Evolutionary conservation across 1,140 invertebrate genomes (phyloP).

Genomic region (Drosophila sp.): DNA sequence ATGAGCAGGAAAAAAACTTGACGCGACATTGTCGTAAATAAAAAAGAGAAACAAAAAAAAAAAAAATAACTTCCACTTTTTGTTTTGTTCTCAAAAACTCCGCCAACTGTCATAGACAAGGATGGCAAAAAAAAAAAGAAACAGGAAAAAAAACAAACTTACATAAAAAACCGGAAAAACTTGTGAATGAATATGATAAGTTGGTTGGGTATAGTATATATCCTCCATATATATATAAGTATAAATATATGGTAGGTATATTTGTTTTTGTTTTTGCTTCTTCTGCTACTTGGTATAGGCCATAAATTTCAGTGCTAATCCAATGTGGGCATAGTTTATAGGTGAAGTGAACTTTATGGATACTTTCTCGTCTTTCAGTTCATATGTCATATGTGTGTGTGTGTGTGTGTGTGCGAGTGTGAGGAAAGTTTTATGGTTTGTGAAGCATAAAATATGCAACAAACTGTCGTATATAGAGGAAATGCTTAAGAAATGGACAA

Average conservation of each 20-base stretch:
- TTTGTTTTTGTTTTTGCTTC: constrained; percentile 16
- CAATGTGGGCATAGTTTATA: constrained; percentile 69
- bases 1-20: constrained; percentile 54
- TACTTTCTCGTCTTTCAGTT: constrained; percentile 49
- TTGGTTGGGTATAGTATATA: constrained; percentile 38
- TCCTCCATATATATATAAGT: not conserved
- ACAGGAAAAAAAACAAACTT: constrained; percentile 1
- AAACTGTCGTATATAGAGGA: constrained; percentile 53
- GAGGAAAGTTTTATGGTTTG: constrained; percentile 68
- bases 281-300: constrained; percentile 40
- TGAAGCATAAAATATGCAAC: constrained; percentile 75
- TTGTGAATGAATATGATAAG: constrained; percentile 80
- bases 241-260: not conserved
- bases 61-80: constrained; percentile 52
- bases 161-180: constrained; percentile 28
- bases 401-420: constrained; percentile 1
- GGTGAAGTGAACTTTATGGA: constrained; percentile 78
- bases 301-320: constrained; percentile 76
- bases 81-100: constrained; percentile 44
- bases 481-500: constrained; percentile 12
- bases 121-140: constrained; percentile 12
- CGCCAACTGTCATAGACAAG: constrained; percentile 20
- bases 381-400: constrained; percentile 9
- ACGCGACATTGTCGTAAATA: constrained; percentile 81
- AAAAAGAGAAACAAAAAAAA: constrained; percentile 67